Percentiles rank a stretch among this genome's conserved stretches.
Evolutionary conservation across 2,797 vertebrate genomes (phyloP).

Genomic region (Brotogeris chrysoptera): DNA sequence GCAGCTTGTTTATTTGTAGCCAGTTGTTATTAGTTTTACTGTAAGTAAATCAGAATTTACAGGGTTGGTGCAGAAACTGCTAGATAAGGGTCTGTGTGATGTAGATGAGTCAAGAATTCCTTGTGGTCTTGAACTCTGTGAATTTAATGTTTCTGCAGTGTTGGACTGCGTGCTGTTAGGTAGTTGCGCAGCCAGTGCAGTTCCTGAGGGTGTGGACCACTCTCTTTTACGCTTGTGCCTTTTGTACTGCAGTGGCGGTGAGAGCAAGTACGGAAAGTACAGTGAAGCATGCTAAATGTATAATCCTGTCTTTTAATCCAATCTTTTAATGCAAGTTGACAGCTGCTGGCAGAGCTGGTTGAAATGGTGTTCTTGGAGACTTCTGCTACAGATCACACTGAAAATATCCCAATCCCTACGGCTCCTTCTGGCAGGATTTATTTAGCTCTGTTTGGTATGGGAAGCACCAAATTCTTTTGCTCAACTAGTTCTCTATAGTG

Average conservation of each 20-base stretch:
- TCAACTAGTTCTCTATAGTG: neutral
- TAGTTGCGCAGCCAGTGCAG: neutral
- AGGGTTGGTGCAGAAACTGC: neutral
- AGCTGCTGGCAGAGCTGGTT: neutral
- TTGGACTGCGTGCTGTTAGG: neutral
- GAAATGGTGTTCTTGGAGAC: neutral
- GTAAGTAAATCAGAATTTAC: neutral
- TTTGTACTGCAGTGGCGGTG: neutral
- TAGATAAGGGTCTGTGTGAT: neutral
- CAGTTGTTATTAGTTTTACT: neutral
- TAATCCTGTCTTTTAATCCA: slow-evolving; percentile 26
- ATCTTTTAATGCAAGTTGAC: slow-evolving; percentile 25
- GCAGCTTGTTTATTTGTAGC: neutral
- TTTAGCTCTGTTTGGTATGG: neutral
- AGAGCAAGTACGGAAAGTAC: neutral
- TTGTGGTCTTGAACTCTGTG: neutral
- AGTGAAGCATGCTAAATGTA: neutral
- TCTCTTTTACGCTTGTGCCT: neutral
- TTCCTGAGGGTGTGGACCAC: neutral
- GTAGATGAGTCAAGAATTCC: neutral
- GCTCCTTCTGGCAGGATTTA: neutral
- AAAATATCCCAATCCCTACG: neutral
- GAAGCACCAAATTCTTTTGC: neutral
- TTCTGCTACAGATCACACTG: neutral
- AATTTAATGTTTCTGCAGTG: neutral